Base-by-base conservation (phyloP, 2,113 vertebrate species). In the Bombycilla garrulus region DNA sequence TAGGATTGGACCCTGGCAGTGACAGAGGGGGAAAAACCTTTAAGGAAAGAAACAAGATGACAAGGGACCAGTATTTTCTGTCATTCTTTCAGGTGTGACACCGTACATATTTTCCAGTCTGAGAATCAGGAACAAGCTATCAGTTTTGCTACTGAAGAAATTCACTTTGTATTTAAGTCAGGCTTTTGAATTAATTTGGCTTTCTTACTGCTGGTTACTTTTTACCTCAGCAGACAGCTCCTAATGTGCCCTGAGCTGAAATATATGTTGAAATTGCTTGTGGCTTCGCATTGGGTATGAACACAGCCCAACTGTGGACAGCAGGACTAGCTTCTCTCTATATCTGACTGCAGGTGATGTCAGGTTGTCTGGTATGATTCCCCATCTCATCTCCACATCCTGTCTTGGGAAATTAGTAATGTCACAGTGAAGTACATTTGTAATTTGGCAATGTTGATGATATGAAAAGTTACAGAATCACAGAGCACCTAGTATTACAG, bases 401-500 rank as follows among this genome's bases (percentile, higher is more conserved):
- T 76, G 23, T 61, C 23, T 35, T 72, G n/a, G 29, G 51, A 93
- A 62, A 33, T 36, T 5, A 73, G 28, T 84, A 89, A 60, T 66
- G 81, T 82, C 58, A 81, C 66, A 70, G 54, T 42, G 5, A 29
- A 77, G 33, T 33, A 90, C 47, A 82, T 53, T 83, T 36, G 13
- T 36, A 92, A 61, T 65, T 60, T 36, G 3, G 76, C 6, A 53
- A 26, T 40, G 64, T 21, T 72, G 36, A 62, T 31, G 26, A 89
- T 81, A 74, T 56, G 36, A 88, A 88, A 69, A 62, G n/a, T 62
- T 76, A 82, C 10, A 88, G 38, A 77, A 74, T 47, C 20, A 42
- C 22, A 67, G 36, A 78, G 98, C 98, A 99, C 99, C 99, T 35
- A 99, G 97, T 93, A 99, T 97, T 38, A 99, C 99, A 33, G 99